phyloP scores from a whole-genome alignment of 2,888 invertebrate genomes.

The Stegana nigrithorax region DNA sequence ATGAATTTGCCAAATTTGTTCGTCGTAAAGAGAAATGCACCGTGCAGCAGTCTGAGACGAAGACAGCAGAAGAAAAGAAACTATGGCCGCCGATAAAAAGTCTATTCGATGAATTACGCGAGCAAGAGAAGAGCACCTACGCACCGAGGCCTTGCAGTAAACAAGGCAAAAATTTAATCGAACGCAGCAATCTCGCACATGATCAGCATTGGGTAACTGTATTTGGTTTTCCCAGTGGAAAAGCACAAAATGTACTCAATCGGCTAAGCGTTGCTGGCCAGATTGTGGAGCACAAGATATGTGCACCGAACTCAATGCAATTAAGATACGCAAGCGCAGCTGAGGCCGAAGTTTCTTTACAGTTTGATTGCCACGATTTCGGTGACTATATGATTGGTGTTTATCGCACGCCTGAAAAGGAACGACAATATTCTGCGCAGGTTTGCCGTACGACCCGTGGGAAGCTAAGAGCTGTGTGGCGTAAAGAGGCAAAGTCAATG shows the following conservation, averaged over 20 bases:
- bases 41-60: too few species aligned
- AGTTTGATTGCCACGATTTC: neutral
- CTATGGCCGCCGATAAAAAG: neutral
- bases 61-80: too few species aligned
- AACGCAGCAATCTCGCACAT: neutral
- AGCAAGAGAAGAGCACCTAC: too few species aligned
- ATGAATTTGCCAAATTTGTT: too few species aligned
- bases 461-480: too few species aligned
- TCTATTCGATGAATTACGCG: neutral
- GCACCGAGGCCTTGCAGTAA: neutral
- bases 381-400: neutral
- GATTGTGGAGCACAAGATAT: neutral
- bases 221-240: neutral
- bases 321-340: neutral
- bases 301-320: neutral
- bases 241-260: neutral
- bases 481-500: too few species aligned
- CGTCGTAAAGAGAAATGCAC: too few species aligned
- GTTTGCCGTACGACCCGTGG: too few species aligned
- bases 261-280: neutral
- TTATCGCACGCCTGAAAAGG: too few species aligned
- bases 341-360: neutral
- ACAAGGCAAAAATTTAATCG: too few species aligned
- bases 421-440: too few species aligned
- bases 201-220: neutral